Conservation (phyloP, 2,797 vertebrate species). For the Hypotaenidia okinawae region DNA sequence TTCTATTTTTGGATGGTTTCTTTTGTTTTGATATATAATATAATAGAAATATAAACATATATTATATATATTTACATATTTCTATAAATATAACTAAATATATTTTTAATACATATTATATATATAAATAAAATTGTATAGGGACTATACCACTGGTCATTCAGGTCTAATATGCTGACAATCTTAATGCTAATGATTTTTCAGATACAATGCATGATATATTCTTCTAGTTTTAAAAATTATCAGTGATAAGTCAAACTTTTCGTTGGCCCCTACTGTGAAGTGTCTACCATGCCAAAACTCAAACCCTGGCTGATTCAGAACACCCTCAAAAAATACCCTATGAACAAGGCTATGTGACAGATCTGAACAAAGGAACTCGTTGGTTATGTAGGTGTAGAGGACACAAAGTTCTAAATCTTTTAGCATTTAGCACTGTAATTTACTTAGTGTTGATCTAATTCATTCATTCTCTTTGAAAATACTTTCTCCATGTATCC, state of each 20-base stretch:
- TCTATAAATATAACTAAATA: too few relatives aligned
- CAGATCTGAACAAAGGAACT: neutral
- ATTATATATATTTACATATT: neutral
- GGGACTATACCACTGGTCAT: neutral
- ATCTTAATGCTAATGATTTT: neutral
- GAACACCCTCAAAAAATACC: neutral
- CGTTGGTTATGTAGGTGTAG: neutral
- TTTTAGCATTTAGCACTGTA: neutral
- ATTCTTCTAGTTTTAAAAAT: neutral
- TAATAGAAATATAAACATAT: too few relatives aligned
- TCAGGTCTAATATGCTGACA: neutral
- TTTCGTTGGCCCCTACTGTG: neutral
- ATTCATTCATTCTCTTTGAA: neutral
- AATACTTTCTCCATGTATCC: neutral
- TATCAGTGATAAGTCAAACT: neutral
- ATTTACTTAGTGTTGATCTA: neutral
- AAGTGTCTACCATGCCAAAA: neutral
- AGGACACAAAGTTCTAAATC: neutral
- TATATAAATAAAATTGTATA: neutral
- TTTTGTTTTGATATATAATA: neutral
- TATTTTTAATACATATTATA: too few relatives aligned
- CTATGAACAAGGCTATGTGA: rapidly evolving
- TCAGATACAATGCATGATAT: neutral
- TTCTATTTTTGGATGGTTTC: neutral
- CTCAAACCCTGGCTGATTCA: neutral